Percentiles rank a stretch among this genome's conserved stretches.
phyloP scores from a whole-genome alignment of 2,797 vertebrate genomes.

The Taeniopygia guttata region DNA sequence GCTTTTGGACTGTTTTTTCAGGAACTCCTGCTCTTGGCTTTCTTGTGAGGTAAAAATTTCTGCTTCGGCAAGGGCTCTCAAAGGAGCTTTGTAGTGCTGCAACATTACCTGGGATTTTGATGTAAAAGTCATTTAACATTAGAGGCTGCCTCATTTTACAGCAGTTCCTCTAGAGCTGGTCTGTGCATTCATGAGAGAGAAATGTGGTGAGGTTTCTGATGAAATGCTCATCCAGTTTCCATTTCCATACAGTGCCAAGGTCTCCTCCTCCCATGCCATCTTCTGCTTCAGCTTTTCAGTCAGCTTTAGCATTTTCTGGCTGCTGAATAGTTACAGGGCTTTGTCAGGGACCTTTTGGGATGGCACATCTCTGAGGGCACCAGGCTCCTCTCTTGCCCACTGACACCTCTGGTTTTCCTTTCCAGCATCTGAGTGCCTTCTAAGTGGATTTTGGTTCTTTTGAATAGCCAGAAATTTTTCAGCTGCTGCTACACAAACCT shows the following conservation, averaged over 20 bases:
- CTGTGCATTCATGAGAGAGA: neutral
- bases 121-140: neutral
- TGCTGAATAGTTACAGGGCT: neutral
- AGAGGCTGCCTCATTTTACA: neutral
- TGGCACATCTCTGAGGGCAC: neutral
- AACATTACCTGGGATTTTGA: neutral
- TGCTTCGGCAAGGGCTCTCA: neutral
- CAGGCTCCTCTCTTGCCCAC: neutral
- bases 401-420: neutral
- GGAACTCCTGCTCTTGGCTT: neutral
- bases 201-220: neutral
- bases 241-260: neutral
- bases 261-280: neutral
- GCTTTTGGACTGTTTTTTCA: neutral
- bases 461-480: neutral
- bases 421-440: neutral
- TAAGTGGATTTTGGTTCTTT: neutral
- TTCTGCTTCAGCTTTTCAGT: neutral
- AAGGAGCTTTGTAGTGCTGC: slow-evolving; percentile 1
- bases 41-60: neutral
- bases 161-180: neutral
- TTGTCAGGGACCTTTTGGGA: neutral
- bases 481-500: neutral
- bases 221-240: neutral
- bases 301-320: neutral